phyloP scores from a whole-genome alignment of 1,140 invertebrate species.

The Neodiprion pinetum region DNA sequence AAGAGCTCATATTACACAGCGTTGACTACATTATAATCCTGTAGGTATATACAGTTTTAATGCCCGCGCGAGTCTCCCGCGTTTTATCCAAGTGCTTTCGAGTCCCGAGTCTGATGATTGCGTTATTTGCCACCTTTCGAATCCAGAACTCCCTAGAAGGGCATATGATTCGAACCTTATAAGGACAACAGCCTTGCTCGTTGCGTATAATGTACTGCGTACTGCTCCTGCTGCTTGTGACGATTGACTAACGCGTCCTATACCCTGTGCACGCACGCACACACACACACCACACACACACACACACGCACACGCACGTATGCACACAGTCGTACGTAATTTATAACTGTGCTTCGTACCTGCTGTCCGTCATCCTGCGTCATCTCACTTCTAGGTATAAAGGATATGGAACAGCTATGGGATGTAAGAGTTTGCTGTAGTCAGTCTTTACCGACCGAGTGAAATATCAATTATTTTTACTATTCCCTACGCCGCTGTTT shows the following conservation, averaged over 20 bases:
- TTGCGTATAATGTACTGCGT: neutral
- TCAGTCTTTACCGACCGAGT: too few species aligned
- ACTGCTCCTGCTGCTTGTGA: neutral
- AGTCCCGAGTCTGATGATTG: neutral
- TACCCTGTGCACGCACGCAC: neutral
- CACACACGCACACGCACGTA: neutral
- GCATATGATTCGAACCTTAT: neutral
- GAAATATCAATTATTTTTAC: too few species aligned
- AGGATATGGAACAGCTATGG: too few species aligned
- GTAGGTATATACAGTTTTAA: neutral
- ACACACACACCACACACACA: neutral
- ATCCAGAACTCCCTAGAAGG: neutral
- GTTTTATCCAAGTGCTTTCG: neutral
- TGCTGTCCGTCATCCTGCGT: too few species aligned
- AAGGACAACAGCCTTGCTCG: slow-evolving; percentile 2
- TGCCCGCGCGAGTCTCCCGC: neutral
- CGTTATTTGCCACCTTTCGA: slow-evolving; percentile 7
- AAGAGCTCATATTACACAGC: too few species aligned
- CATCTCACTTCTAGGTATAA: too few species aligned
- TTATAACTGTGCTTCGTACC: neutral
- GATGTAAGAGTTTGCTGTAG: too few species aligned
- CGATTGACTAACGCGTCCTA: neutral
- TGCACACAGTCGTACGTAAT: neutral
- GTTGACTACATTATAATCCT: too few species aligned
- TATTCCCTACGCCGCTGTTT: too few species aligned